Evolutionary conservation across 2,888 invertebrate species (phyloP).

Genomic region (Fragum whitleyi): DNA sequence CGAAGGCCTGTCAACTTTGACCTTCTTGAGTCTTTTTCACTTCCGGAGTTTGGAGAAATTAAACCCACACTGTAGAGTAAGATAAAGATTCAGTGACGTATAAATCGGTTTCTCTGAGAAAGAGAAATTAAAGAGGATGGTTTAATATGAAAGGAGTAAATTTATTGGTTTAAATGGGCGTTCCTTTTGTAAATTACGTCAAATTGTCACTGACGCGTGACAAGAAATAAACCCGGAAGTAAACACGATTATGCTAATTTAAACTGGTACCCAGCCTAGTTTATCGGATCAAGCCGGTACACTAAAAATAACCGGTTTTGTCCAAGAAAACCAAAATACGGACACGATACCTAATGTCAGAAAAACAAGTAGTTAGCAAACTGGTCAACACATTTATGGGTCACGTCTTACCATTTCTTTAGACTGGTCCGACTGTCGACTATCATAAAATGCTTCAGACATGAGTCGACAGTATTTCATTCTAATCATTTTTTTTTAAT

Average conservation of each 20-base stretch:
- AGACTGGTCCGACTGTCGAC: too few species aligned
- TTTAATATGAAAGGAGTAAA: neutral
- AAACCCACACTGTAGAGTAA: neutral
- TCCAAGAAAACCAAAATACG: too few species aligned
- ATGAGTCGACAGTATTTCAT: too few species aligned
- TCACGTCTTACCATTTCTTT: too few species aligned
- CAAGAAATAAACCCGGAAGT: neutral
- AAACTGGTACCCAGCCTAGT: neutral
- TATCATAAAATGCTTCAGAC: too few species aligned
- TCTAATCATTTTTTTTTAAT: too few species aligned
- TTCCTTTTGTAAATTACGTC: neutral
- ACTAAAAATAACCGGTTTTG: too few species aligned
- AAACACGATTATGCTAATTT: constrained; percentile 9
- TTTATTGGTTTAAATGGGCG: neutral
- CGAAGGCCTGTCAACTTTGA: constrained; percentile 32
- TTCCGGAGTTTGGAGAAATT: neutral
- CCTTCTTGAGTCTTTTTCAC: constrained; percentile 25
- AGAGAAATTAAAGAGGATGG: neutral
- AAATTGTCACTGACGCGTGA: neutral
- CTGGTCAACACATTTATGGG: too few species aligned
- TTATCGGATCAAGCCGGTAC: too few species aligned
- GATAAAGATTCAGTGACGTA: too few species aligned
- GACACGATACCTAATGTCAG: too few species aligned
- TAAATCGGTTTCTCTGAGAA: neutral
- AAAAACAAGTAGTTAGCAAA: too few species aligned